Percentiles rank a stretch among this genome's conserved stretches.
Evolutionary conservation across 2,113 vertebrate genomes (phyloP).

Genomic region (Callipepla squamata): DNA sequence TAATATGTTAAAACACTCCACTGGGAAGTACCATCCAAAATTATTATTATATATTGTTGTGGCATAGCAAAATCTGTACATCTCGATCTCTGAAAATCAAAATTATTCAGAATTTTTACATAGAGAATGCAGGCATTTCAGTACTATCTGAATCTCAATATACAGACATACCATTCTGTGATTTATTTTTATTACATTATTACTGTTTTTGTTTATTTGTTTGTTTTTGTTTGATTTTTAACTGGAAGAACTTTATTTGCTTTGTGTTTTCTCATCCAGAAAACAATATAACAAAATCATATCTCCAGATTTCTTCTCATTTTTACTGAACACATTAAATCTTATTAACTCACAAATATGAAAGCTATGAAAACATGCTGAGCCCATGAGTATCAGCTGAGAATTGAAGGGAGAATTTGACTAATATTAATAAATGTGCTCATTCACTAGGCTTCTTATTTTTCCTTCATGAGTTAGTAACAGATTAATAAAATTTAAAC

Average conservation of each 20-base stretch:
- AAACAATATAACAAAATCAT: conserved; percentile 4
- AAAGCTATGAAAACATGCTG: background rate
- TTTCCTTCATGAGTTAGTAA: background rate
- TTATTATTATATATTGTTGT: background rate
- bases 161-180: background rate
- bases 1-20: background rate
- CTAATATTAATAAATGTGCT: background rate
- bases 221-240: background rate
- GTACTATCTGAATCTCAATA: background rate
- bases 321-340: background rate
- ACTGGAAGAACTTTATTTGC: conserved; percentile 6
- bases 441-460: background rate
- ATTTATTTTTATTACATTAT: background rate
- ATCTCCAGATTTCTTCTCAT: conserved; percentile 5
- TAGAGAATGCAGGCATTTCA: background rate
- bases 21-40: background rate
- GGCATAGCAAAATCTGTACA: background rate
- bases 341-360: conserved; percentile 20
- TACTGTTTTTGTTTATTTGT: background rate
- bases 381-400: background rate
- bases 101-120: background rate
- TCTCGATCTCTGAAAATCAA: background rate
- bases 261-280: conserved; percentile 21
- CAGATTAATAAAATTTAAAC: background rate
- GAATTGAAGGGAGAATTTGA: background rate